phyloP scores from a whole-genome alignment of 2,888 invertebrate species.

The Aleiodes alternator region DNA sequence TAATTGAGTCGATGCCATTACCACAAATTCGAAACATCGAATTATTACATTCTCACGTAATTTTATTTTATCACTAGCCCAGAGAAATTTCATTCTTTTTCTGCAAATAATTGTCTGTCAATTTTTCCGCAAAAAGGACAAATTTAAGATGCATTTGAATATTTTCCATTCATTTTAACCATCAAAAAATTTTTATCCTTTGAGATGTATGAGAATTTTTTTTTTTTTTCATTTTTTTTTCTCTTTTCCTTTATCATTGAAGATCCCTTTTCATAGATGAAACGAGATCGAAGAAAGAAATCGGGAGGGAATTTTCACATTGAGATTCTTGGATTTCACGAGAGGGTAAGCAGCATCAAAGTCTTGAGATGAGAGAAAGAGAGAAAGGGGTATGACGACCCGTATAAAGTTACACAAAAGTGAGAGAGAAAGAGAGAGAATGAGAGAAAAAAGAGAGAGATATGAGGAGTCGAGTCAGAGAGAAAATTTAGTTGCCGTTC shows the following conservation, averaged over 20 bases:
- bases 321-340: slow-evolving; percentile 41
- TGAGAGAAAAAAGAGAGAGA: not conserved
- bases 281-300: slow-evolving; percentile 22
- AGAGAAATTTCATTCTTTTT: too few species aligned
- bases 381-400: slow-evolving; percentile 1
- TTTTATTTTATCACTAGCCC: not conserved
- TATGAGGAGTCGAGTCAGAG: slow-evolving; percentile 12
- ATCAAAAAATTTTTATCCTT: slow-evolving; percentile 14
- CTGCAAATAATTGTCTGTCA: too few species aligned
- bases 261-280: slow-evolving; percentile 21
- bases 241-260: not conserved
- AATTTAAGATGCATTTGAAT: slow-evolving; percentile 5
- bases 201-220: slow-evolving; percentile 30
- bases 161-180: slow-evolving; percentile 16
- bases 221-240: not conserved
- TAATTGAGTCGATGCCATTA: slow-evolving; percentile 6
- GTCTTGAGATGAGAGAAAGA: slow-evolving; percentile 13
- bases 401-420: slow-evolving; percentile 21
- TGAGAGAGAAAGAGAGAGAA: not conserved
- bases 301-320: slow-evolving; percentile 23
- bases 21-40: slow-evolving; percentile 1
- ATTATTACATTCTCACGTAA: slow-evolving; percentile 14
- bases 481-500: slow-evolving; percentile 24
- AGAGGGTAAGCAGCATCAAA: slow-evolving; percentile 24
- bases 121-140: too few species aligned